Evolutionary conservation across 1,140 invertebrate genomes (phyloP).

Genomic region (Popillia japonica): DNA sequence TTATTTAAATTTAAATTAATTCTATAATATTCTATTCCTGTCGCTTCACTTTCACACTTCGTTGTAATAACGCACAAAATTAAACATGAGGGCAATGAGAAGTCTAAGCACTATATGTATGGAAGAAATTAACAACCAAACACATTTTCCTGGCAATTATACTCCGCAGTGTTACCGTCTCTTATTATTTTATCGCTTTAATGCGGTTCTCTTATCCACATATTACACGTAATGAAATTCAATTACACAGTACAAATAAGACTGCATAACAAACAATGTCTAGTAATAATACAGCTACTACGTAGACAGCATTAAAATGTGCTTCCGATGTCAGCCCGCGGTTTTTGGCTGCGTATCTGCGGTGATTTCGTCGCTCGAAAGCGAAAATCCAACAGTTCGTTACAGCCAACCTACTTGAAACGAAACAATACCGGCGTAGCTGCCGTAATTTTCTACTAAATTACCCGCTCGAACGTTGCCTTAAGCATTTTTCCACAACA

Average conservation of each 20-base stretch:
- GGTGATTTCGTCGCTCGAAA: constrained; percentile 9
- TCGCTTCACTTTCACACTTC: too few relatives aligned
- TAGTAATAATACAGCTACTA: background rate
- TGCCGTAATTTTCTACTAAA: constrained; percentile 29
- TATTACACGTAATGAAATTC: constrained; percentile 16
- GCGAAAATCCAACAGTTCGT: constrained; percentile 20
- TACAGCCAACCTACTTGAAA: constrained; percentile 1
- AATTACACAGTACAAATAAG: constrained; percentile 25
- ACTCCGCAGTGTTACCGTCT: background rate
- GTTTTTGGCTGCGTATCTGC: background rate
- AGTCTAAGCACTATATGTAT: too few relatives aligned
- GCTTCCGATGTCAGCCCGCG: constrained; percentile 13
- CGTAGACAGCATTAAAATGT: background rate
- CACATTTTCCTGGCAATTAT: background rate
- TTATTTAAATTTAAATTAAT: too few relatives aligned
- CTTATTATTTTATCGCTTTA: constrained; percentile 29
- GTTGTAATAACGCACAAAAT: too few relatives aligned
- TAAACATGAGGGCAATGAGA: too few relatives aligned
- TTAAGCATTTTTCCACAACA: constrained; percentile 29
- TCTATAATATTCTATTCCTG: too few relatives aligned
- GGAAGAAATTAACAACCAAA: background rate
- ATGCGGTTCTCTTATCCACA: background rate
- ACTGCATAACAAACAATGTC: background rate
- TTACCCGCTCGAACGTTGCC: constrained; percentile 23
- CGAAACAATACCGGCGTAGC: constrained; percentile 19